Conservation (phyloP, 2,113 vertebrate genomes). For the Chaenocephalus aceratus region DNA sequence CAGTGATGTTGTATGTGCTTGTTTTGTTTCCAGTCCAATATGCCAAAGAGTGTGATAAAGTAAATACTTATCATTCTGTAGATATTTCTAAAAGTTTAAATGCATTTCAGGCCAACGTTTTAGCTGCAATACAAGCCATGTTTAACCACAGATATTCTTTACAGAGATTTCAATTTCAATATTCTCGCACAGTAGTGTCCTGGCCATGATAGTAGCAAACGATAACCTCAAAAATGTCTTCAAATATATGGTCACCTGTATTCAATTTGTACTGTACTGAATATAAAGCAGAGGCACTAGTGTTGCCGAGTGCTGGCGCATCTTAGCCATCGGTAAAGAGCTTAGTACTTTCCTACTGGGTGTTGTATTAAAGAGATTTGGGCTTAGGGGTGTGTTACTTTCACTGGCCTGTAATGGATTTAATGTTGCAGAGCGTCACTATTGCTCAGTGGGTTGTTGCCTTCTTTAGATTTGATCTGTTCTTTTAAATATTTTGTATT, state of each 20-base stretch:
- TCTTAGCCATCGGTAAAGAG: constrained; percentile 74
- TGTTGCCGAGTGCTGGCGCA: constrained; percentile 49
- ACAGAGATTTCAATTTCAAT: background rate
- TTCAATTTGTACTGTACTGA: constrained; percentile 13
- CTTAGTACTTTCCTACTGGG: constrained; percentile 84
- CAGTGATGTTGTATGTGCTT: background rate
- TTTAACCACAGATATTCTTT: background rate
- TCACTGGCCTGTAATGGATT: constrained; percentile 71
- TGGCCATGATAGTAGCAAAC: background rate
- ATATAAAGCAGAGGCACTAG: constrained; percentile 39
- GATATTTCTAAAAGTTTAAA: background rate
- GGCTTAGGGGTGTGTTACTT: constrained; percentile 75
- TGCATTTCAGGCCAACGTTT: background rate
- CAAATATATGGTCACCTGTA: background rate
- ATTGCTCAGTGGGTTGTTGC: constrained; percentile 26
- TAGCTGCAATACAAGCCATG: background rate
- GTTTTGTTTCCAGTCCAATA: background rate
- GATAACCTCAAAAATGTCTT: background rate
- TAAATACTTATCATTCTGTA: background rate
- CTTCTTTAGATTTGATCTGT: constrained; percentile 2
- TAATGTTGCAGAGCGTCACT: constrained; percentile 69
- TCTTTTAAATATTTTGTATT: background rate
- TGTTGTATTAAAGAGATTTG: constrained; percentile 82
- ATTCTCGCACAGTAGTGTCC: background rate
- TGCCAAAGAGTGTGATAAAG: background rate